Evolutionary conservation across 2,113 vertebrate species (phyloP).

Genomic region (Himantopus leucocephalus): DNA sequence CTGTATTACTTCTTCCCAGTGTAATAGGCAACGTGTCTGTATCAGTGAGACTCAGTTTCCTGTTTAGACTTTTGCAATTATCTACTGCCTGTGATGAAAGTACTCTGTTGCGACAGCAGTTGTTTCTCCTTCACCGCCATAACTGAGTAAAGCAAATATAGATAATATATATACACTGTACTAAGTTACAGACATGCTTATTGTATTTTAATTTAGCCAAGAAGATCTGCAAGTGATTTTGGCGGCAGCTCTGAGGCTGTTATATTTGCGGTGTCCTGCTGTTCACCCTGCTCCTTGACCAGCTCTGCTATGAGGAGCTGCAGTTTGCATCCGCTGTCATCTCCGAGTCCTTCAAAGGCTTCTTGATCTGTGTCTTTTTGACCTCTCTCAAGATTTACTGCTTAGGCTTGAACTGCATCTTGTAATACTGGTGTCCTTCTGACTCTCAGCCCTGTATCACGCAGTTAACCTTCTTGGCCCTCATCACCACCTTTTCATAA

Average conservation of each 20-base stretch:
- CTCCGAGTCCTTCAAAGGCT: neutral
- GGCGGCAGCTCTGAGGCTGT: neutral
- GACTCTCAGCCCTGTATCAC: neutral
- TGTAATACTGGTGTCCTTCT: neutral
- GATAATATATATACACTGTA: neutral
- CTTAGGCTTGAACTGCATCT: neutral
- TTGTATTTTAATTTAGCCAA: neutral
- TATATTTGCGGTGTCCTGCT: neutral
- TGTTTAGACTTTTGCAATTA: neutral
- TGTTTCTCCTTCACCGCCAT: neutral
- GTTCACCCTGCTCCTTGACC: neutral
- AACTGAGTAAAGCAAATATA: neutral
- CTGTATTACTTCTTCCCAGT: neutral
- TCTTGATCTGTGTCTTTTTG: slow-evolving; percentile 30
- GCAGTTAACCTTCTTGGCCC: neutral
- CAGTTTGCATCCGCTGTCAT: neutral
- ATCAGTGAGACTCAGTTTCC: neutral
- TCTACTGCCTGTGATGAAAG: neutral
- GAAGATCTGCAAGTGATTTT: neutral
- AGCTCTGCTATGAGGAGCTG: neutral
- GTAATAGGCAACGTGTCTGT: neutral
- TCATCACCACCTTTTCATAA: neutral
- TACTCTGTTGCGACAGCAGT: neutral
- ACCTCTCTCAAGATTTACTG: neutral
- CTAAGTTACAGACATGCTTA: neutral